Evolutionary conservation across 2,113 vertebrate species (phyloP).

Genomic region (Heteronetta atricapilla): DNA sequence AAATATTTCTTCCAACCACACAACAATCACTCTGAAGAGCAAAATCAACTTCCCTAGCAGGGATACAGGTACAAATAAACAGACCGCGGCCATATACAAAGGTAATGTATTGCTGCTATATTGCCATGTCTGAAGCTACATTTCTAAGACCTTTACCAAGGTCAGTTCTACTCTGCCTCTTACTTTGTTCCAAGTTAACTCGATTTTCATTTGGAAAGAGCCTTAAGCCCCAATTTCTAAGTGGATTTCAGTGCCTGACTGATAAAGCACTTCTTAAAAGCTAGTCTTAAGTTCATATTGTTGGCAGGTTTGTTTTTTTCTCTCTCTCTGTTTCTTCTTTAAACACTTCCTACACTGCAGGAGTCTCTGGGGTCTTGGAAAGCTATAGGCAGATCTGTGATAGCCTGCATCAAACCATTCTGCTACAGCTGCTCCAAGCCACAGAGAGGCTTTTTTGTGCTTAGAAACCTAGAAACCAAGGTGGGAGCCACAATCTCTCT

Average conservation of each 20-base stretch:
- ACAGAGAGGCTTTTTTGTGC: not conserved
- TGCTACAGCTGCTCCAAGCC: not conserved
- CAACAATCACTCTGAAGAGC: not conserved
- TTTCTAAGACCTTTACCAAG: not conserved
- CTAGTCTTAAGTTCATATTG: not conserved
- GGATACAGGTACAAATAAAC: not conserved
- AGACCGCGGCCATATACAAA: not conserved
- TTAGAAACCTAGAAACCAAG: not conserved
- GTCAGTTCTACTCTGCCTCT: not conserved
- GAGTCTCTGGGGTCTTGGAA: not conserved
- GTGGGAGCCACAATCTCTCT: not conserved
- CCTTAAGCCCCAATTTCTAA: not conserved
- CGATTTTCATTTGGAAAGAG: not conserved
- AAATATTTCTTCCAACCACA: constrained; percentile 51
- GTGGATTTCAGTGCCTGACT: not conserved
- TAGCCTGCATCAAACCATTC: not conserved
- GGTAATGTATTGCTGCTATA: not conserved
- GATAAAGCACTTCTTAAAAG: not conserved
- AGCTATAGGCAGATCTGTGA: not conserved
- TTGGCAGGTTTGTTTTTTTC: not conserved
- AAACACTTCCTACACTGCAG: not conserved
- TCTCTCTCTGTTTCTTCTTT: not conserved
- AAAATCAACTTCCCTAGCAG: not conserved
- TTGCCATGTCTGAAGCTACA: not conserved
- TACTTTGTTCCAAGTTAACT: not conserved